Percentiles rank a stretch among this genome's conserved stretches.
These are phyloP conservation scores for Anthopleura xanthogrammica DNA, from an alignment of 92 coral and sea anemone genomes.

Conservation along the genomic window DNA sequence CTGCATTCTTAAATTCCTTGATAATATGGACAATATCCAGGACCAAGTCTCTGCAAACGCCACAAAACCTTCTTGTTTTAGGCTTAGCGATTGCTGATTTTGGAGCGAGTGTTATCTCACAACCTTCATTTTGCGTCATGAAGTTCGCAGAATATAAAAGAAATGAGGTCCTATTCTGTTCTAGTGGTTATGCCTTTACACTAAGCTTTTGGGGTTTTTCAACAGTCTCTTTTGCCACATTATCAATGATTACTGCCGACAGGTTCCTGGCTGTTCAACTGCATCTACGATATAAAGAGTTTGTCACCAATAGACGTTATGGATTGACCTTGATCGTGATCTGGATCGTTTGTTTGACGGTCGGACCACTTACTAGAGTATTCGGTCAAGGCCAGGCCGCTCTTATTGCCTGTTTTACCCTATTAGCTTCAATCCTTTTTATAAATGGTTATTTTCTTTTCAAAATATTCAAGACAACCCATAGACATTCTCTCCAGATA, in stretches of 20 bases:
- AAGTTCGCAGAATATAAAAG: neutral
- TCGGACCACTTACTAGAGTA: neutral
- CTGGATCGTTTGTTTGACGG: neutral
- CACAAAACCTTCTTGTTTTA: neutral
- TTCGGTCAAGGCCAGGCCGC: neutral
- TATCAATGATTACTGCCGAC: conserved; percentile 2
- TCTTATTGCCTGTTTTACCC: neutral
- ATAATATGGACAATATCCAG: neutral
- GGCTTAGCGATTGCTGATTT: neutral
- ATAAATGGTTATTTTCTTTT: neutral
- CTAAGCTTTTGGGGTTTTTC: neutral
- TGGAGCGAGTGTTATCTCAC: neutral
- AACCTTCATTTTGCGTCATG: neutral
- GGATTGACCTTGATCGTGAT: neutral
- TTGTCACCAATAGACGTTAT: conserved; percentile 4
- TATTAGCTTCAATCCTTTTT: neutral
- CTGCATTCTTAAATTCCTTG: neutral
- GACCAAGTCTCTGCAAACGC: conserved; percentile 3
- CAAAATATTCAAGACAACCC: neutral
- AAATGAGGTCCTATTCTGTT: neutral
- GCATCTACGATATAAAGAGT: conserved; percentile 11
- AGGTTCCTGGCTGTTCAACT: conserved; percentile 6
- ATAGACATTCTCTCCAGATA: conserved; percentile 6
- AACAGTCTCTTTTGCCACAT: neutral
- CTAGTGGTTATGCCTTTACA: neutral